Evolutionary conservation across 2,797 vertebrate genomes (phyloP).

Genomic region (Margarornis squamiger): DNA sequence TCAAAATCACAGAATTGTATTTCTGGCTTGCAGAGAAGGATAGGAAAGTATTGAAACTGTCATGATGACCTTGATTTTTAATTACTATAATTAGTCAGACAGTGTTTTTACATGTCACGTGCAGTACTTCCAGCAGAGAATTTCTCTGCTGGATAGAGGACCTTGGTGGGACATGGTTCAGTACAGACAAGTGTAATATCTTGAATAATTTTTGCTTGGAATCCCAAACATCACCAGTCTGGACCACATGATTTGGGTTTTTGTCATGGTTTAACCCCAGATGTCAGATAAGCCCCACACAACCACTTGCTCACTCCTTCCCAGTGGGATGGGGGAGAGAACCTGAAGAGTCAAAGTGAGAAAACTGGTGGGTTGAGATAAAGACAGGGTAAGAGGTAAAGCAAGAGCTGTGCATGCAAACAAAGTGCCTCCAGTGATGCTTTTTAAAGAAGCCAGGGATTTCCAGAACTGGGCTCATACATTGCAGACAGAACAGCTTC

Average conservation of each 20-base stretch:
- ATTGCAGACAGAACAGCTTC: neutral
- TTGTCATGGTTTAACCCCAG: neutral
- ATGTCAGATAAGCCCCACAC: accelerated
- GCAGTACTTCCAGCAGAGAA: neutral
- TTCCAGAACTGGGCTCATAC: neutral
- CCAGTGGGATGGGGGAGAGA: neutral
- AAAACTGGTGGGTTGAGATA: neutral
- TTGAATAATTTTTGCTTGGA: neutral
- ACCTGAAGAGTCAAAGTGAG: neutral
- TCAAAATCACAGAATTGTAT: neutral
- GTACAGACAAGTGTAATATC: neutral
- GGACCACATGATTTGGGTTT: neutral
- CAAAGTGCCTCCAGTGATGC: neutral
- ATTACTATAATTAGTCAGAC: neutral
- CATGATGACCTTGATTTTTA: neutral
- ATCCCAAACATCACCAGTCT: neutral
- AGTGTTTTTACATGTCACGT: neutral
- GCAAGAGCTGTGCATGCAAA: neutral
- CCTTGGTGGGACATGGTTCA: neutral
- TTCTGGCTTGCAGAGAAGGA: neutral
- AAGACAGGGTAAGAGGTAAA: neutral
- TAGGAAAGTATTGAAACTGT: neutral
- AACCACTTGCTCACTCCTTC: neutral
- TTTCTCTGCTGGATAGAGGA: neutral
- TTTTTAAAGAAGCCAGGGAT: neutral